Base-by-base conservation (phyloP, 2,888 invertebrate genomes). In the Venustoraphidia nigricollis region DNA sequence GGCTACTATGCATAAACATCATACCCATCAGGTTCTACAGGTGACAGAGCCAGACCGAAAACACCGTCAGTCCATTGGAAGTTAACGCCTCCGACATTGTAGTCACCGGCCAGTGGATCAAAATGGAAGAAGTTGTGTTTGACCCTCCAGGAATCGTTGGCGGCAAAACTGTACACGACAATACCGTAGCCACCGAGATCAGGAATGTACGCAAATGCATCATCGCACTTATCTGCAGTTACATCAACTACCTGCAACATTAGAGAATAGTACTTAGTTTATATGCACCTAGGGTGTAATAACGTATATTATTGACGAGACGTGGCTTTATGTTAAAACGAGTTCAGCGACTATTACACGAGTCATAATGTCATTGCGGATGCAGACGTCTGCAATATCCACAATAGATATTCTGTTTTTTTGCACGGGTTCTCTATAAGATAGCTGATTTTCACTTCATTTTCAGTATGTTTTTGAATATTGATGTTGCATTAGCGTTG, bases 1-100 rank as follows among this genome's bases (percentile, higher is more conserved):
- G n/a, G 17, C 17, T 17, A 17, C 2, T 17, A 17, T 17, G 17
- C 4, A 4, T 17, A 11, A 9, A 40, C 0, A 42, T 45, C 66
- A 64, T 54, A 75, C 73, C 76, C 75, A 56, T 79, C 73, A 8
- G 68, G 66, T 52, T 73, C 70, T 14, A 53, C 48, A 44, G 60
- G 53, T 54, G 69, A 81, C 13, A 86, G 66, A 2, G 86, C 83
- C 53, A 88, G 60, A 11, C 81, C 83, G 56, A 88, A 87, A 0
- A 89, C 74, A 2, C 88, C 88, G 61, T 89, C 88, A 0, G 83
- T 84, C 88, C 87, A 89, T 61, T 88, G 88, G 75, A 88, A 89
- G 60, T 82, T 77, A 17, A 85, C 73, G 6, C 87, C 87, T 41
- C 78, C 82, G 10, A 89, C 77, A 56, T 80, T 81, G 63, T 82